A percentile compares a stretch with the other conserved stretches of the same genome.
Evolutionary conservation across 2,113 vertebrate species (phyloP).

Genomic region (Semicossyphus pulcher): DNA sequence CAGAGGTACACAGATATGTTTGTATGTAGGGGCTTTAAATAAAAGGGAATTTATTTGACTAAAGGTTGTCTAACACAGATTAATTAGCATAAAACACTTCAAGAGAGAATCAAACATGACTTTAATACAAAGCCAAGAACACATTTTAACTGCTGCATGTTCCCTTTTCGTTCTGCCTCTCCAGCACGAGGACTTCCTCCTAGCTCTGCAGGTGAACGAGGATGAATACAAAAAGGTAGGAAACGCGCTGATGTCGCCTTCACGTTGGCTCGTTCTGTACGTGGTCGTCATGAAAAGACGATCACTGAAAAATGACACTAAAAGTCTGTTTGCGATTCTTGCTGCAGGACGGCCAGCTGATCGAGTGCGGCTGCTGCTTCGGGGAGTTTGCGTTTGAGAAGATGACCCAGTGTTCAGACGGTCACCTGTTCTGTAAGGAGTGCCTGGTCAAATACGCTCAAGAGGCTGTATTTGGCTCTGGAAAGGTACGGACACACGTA

Average conservation of each 20-base stretch:
- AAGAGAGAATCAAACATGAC: too few species aligned
- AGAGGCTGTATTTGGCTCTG: slow-evolving; percentile 96
- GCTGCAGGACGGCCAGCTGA: slow-evolving; percentile 94
- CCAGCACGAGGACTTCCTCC: slow-evolving; percentile 95
- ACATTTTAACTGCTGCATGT: background rate
- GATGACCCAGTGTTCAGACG: slow-evolving; percentile 95
- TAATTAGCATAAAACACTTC: too few species aligned
- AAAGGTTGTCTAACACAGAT: too few species aligned
- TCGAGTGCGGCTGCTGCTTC: slow-evolving; percentile 96
- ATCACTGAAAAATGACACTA: too few species aligned
- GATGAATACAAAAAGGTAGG: slow-evolving; percentile 96
- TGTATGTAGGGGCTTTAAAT: too few species aligned
- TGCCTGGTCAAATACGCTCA: slow-evolving; percentile 97
- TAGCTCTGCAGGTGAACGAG: slow-evolving; percentile 97
- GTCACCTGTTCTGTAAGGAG: slow-evolving; percentile 98
- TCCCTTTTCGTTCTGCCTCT: slow-evolving; percentile 12
- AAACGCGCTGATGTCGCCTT: background rate
- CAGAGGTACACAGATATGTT: slow-evolving; percentile 93
- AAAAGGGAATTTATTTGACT: too few species aligned
- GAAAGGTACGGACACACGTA: slow-evolving; percentile 85
- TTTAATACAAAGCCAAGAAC: too few species aligned
- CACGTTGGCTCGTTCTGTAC: background rate
- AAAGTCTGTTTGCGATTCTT: background rate
- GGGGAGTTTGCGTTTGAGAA: slow-evolving; percentile 97
- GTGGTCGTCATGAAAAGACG: background rate